Conservation (phyloP, 2,113 vertebrate species). For the Chloropsis hardwickii region DNA sequence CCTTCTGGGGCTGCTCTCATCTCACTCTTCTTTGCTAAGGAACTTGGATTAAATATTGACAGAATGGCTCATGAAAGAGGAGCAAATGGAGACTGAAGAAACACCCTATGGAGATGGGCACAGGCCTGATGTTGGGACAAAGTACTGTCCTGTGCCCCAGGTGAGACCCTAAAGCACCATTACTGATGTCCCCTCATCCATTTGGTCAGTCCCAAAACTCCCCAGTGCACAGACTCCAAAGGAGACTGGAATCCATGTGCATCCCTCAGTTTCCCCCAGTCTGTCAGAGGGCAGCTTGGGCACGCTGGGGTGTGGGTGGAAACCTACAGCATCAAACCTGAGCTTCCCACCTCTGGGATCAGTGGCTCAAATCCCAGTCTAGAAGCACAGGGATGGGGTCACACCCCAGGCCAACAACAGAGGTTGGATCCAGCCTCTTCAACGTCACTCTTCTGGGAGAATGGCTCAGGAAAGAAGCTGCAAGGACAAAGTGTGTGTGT, state of each 20-base stretch:
- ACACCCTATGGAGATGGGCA: neutral
- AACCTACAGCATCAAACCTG: neutral
- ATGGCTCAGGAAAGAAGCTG: neutral
- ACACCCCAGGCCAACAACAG: neutral
- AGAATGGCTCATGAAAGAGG: neutral
- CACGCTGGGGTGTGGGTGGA: accelerated
- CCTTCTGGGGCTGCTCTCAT: neutral
- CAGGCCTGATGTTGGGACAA: neutral
- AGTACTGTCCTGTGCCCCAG: neutral
- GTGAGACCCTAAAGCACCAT: neutral
- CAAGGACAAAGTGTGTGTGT: neutral
- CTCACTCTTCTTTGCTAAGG: neutral
- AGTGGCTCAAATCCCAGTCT: neutral
- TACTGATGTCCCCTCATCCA: accelerated
- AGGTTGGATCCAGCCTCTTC: neutral
- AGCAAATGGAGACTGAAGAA: neutral
- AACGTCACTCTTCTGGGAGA: neutral
- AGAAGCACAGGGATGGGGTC: neutral
- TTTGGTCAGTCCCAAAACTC: neutral
- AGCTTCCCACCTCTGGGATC: neutral
- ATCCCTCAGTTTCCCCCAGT: neutral
- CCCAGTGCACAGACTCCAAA: neutral
- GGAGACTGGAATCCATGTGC: neutral
- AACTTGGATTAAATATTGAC: neutral
- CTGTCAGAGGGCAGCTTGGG: neutral